Conservation (phyloP, 1,140 invertebrate genomes). For the Araneus ventricosus region DNA sequence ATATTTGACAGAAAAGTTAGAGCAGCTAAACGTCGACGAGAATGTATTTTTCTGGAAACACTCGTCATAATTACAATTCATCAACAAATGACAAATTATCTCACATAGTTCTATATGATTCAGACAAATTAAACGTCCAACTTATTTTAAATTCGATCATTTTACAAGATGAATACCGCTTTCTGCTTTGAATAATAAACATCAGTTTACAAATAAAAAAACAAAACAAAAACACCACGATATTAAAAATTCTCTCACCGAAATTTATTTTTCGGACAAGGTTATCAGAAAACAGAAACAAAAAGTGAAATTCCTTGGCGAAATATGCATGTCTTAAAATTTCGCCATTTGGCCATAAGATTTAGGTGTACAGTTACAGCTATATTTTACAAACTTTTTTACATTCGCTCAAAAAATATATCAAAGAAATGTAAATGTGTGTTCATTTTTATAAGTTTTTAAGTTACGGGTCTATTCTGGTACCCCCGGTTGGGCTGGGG, state of each 20-base stretch:
- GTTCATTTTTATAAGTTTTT: too few relatives aligned
- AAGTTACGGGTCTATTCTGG: too few relatives aligned
- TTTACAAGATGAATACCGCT: neutral
- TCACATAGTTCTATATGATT: constrained; percentile 32
- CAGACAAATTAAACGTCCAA: constrained; percentile 14
- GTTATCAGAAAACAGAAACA: neutral
- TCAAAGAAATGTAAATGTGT: too few relatives aligned
- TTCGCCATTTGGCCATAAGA: neutral
- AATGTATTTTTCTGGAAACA: constrained; percentile 68
- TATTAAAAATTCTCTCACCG: neutral
- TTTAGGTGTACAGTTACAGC: neutral
- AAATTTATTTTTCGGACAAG: neutral
- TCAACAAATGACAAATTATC: neutral
- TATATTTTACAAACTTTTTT: neutral
- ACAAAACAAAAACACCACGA: neutral
- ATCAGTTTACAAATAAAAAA: neutral
- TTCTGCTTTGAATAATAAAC: neutral
- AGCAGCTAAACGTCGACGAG: constrained; percentile 89
- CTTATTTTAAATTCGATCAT: neutral
- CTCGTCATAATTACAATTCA: constrained; percentile 42
- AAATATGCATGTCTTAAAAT: neutral
- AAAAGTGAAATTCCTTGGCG: neutral
- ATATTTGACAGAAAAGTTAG: constrained; percentile 96
- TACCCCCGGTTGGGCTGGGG: too few relatives aligned
- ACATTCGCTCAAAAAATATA: neutral